Base-by-base conservation (phyloP, 2,113 vertebrate genomes). In the Triplophysa siluroides region DNA sequence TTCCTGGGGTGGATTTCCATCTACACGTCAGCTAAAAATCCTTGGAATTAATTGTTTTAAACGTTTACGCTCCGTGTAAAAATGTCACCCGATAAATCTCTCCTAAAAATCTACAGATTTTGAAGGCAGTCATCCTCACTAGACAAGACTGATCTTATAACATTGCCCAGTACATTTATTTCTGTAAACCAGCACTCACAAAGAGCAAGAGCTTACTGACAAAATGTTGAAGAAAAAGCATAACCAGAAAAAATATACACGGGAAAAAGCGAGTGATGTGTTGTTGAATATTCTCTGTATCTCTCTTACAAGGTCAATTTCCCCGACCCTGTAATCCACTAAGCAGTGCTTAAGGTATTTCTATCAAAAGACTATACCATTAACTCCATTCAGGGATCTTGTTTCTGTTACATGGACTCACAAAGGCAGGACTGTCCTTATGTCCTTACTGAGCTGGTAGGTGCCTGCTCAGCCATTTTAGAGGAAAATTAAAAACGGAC, bases 51-150 rank as follows among this genome's bases (percentile, higher is more conserved):
- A 29, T 52, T 0, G 67, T 52, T 69, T 33, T 52, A 52, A 47
- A 68, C 23, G 67, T 29, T 70, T 70, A 52, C 4, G 67, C 45
- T 70, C 50, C 19, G 26, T 29, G 50, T 70, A 67, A 38, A 68
- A 70, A 70, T 70, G 68, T 70, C 24, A 45, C 29, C 68, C 3
- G 52, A 29, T 70, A 73, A 14, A 73, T 73, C 18, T 33, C 5
- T 33, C 29, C 19, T 41, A 60, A 73, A 14, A 56, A 38, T 4
- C 7, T 21, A 4, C 50, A 21, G 50, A 56, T 5, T 71, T 71
- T 71, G 19, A 56, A 72, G 50, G 50, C 52, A n/a, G 26, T 71
- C 33, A 72, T 19, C 6, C 26, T 72, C 11, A 56, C 8, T 16
- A 19, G 12, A 56, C 47, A 58, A 38, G 19, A 72, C 10, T 72